These are phyloP conservation scores for Ophion ellenae DNA, from an alignment of 2,888 invertebrate species.

Conservation along the genomic window DNA sequence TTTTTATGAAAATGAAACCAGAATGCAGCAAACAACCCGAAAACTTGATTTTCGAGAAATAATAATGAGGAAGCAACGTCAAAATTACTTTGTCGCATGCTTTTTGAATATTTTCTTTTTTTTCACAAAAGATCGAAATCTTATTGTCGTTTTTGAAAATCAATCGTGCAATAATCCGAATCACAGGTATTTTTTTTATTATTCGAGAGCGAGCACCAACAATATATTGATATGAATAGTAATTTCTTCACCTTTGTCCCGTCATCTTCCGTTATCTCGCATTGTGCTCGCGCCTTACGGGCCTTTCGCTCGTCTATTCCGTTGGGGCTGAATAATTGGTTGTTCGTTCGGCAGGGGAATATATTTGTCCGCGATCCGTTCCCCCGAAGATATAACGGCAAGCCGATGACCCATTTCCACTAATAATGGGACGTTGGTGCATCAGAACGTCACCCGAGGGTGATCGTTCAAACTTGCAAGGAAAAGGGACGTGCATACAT, in stretches of 20 bases:
- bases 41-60: too few relatives aligned
- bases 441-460: constrained; percentile 55
- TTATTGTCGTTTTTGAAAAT: too few relatives aligned
- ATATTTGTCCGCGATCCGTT: constrained; percentile 54
- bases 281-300: constrained; percentile 39
- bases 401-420: constrained; percentile 56
- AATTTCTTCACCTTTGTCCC: background rate
- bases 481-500: constrained; percentile 4
- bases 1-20: background rate
- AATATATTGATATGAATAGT: background rate
- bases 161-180: too few relatives aligned
- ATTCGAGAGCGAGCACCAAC: background rate
- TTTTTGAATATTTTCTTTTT: too few relatives aligned
- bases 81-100: too few relatives aligned
- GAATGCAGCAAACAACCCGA: too few relatives aligned
- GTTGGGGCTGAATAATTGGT: constrained; percentile 48
- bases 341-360: constrained; percentile 43
- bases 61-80: too few relatives aligned
- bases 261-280: constrained; percentile 17
- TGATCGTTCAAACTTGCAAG: constrained; percentile 58
- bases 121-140: too few relatives aligned
- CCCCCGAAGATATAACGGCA: constrained; percentile 20
- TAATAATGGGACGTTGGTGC: constrained; percentile 51
- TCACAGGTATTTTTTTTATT: background rate
- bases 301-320: constrained; percentile 15